Evolutionary conservation across 2,888 invertebrate genomes (phyloP).

Genomic region (Nomada fucata): DNA sequence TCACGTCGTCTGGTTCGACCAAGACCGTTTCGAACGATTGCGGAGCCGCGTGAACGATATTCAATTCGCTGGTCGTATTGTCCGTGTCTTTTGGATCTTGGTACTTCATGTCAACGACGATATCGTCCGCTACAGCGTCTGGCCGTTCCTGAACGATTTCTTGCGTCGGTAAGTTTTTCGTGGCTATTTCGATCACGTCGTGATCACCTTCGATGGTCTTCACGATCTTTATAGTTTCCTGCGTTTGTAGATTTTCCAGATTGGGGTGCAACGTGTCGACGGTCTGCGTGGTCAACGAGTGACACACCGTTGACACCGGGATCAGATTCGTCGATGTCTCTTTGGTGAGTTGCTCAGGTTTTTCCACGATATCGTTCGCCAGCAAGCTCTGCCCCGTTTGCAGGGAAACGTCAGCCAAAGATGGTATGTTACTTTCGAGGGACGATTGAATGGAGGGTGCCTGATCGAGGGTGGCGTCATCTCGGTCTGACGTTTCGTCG

Average conservation of each 20-base stretch:
- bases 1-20: constrained; percentile 93
- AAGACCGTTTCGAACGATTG: constrained; percentile 93
- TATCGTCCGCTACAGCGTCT: constrained; percentile 85
- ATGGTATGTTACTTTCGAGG: constrained; percentile 73
- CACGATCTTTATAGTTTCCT: constrained; percentile 80
- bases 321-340: constrained; percentile 78
- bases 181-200: constrained; percentile 83
- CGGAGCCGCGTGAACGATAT: constrained; percentile 89
- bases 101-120: constrained; percentile 91
- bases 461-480: constrained; percentile 79
- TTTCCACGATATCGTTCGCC: constrained; percentile 69
- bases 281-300: constrained; percentile 72
- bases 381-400: constrained; percentile 81
- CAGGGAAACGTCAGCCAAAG: constrained; percentile 81
- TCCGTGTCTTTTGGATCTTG: constrained; percentile 85
- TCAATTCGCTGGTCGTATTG: constrained; percentile 88
- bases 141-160: constrained; percentile 60
- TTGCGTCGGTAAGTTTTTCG: constrained; percentile 76
- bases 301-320: constrained; percentile 71
- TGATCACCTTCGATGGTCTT: constrained; percentile 81
- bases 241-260: constrained; percentile 69
- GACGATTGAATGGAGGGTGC: constrained; percentile 80
- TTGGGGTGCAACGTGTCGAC: constrained; percentile 31
- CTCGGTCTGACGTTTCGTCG: constrained; percentile 71
- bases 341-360: constrained; percentile 76